Percentiles rank a stretch among this genome's conserved stretches.
These are phyloP conservation scores for Phyllotreta cruciferae DNA, from an alignment of 2,888 invertebrate genomes.

Conservation along the genomic window DNA sequence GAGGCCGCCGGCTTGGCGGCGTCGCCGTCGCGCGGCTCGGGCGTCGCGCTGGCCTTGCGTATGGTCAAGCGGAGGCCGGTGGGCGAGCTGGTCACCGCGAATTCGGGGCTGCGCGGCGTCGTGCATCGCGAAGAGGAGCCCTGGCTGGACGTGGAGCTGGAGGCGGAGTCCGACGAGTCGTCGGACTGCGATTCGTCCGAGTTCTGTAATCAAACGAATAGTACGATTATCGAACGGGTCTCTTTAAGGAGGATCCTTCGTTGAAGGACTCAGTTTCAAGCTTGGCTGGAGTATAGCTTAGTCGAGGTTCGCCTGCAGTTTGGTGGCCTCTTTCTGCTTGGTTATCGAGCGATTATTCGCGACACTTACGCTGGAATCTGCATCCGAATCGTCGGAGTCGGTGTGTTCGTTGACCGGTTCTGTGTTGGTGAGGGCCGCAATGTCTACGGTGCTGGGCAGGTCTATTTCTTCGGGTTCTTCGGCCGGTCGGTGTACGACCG, in stretches of 20 bases:
- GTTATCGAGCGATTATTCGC: not conserved
- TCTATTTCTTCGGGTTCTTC: conserved; percentile 70
- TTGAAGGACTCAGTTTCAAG: too few species aligned
- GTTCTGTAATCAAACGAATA: conserved; percentile 54
- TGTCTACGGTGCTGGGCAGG: conserved; percentile 71
- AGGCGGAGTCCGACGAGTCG: conserved; percentile 56
- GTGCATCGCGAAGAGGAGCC: conserved; percentile 55
- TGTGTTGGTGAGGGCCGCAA: conserved; percentile 65
- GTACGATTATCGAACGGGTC: too few species aligned
- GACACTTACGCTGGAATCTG: conserved; percentile 63
- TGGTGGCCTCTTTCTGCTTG: not conserved
- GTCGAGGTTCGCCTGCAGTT: too few species aligned
- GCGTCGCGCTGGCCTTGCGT: conserved; percentile 61
- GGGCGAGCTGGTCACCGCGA: conserved; percentile 68
- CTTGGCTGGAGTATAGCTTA: too few species aligned
- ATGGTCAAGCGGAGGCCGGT: conserved; percentile 69
- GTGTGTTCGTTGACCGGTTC: conserved; percentile 47
- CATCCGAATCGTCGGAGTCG: conserved; percentile 62
- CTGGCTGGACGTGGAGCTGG: conserved; percentile 58
- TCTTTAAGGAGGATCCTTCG: too few species aligned
- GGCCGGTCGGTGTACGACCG: conserved; percentile 66
- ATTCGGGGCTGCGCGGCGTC: conserved; percentile 60
- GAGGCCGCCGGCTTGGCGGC: conserved; percentile 59
- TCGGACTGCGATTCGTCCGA: conserved; percentile 60
- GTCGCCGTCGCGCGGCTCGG: too few species aligned